Evolutionary conservation across 2,797 vertebrate species (phyloP).

Genomic region (Gymnodraco acuticeps): DNA sequence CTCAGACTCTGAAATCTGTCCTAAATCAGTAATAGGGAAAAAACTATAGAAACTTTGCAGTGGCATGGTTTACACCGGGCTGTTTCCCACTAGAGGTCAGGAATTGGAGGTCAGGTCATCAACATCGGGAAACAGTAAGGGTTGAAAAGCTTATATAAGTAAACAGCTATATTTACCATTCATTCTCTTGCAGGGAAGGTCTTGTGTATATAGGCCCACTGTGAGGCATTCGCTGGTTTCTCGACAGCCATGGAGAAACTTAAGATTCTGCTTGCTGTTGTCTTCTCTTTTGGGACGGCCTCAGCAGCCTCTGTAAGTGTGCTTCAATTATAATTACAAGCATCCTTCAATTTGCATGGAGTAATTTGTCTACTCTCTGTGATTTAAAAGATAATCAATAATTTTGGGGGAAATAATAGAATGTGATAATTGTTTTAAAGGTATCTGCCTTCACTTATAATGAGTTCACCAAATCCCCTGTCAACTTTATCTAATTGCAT

Average conservation of each 20-base stretch:
- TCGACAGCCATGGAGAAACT: slow-evolving; percentile 46
- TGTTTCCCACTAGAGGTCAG: background rate
- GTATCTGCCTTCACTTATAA: background rate
- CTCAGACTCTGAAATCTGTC: background rate
- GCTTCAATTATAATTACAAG: background rate
- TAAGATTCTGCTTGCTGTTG: slow-evolving; percentile 34
- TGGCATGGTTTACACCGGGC: background rate
- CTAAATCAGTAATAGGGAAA: background rate
- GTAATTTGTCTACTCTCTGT: background rate
- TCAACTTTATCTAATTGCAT: background rate
- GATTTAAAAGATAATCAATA: background rate
- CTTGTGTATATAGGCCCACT: slow-evolving; percentile 34
- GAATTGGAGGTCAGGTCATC: background rate
- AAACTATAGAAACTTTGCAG: background rate
- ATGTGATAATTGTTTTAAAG: background rate
- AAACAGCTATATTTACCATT: background rate
- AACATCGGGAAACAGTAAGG: background rate
- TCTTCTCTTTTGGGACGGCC: slow-evolving; percentile 35
- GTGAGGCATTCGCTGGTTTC: background rate
- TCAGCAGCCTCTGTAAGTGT: slow-evolving; percentile 62
- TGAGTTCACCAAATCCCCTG: background rate
- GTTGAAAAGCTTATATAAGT: background rate
- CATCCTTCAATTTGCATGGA: background rate
- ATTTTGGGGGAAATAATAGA: background rate
- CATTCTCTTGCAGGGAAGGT: background rate